Conservation (phyloP, 2,797 vertebrate genomes). For the Anas flavirostris region DNA sequence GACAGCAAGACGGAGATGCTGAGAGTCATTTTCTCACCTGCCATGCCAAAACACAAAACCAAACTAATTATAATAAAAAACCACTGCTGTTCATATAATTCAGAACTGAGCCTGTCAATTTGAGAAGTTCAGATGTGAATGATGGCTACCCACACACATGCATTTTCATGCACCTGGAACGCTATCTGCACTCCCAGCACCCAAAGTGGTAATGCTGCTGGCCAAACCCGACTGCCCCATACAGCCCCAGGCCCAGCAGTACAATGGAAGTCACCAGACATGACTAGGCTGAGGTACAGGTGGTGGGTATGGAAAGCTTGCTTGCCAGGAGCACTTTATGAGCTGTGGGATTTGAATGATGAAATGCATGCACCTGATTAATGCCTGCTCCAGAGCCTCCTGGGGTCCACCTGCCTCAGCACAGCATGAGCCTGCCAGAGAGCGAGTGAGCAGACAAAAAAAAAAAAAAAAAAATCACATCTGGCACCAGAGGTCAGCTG, state of each 20-base stretch:
- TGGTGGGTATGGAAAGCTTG: neutral
- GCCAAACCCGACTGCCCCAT: neutral
- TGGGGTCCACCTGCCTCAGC: neutral
- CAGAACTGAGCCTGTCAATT: neutral
- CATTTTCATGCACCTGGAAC: neutral
- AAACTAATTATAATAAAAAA: neutral
- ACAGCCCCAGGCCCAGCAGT: neutral
- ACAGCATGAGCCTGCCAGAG: neutral
- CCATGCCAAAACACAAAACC: neutral
- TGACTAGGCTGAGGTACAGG: neutral
- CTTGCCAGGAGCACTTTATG: neutral
- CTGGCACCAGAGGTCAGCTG: neutral
- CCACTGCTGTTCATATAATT: neutral
- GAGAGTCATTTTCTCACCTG: constrained; percentile 98
- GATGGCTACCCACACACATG: neutral
- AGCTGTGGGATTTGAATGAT: neutral
- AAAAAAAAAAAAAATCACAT: neutral
- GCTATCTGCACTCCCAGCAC: neutral
- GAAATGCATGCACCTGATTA: neutral
- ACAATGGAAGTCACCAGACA: neutral
- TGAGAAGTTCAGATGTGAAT: neutral
- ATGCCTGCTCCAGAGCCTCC: neutral
- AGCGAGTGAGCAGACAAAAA: neutral
- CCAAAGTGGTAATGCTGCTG: neutral
- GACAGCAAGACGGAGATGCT: constrained; percentile 96